A percentile compares a stretch with the other conserved stretches of the same genome.
Conservation (phyloP, 2,113 vertebrate genomes). For the Daboia siamensis region DNA sequence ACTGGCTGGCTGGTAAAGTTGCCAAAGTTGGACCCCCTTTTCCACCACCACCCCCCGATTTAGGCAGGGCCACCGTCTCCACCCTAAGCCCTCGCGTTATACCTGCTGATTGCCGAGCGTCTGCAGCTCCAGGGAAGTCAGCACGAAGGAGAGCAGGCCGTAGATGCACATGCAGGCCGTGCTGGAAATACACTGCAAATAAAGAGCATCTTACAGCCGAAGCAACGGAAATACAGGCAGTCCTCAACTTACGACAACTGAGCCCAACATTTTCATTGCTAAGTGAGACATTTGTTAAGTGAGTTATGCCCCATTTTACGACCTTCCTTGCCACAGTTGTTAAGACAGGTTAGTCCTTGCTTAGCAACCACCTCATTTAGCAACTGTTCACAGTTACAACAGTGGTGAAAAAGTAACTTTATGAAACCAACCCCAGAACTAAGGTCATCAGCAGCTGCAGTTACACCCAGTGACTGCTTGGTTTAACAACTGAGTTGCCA, state of each 20-base stretch:
- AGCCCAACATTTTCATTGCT: neutral
- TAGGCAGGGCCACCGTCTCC: neutral
- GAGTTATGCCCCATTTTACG: neutral
- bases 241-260: neutral
- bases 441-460: neutral
- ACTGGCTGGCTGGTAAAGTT: neutral
- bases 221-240: neutral
- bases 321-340: neutral
- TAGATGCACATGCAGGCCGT: conserved; percentile 95
- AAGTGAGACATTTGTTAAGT: too few species aligned
- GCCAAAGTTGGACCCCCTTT: neutral
- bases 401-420: neutral
- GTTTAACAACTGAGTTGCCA: neutral
- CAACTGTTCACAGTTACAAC: neutral
- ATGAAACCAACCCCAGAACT: neutral
- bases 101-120: conserved; percentile 90
- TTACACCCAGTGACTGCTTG: neutral
- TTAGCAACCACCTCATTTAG: neutral
- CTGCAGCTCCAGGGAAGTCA: conserved; percentile 90
- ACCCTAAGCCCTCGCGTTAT: neutral
- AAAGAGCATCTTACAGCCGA: neutral
- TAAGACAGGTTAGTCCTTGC: neutral
- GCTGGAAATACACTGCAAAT: conserved; percentile 86
- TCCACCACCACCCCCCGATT: too few species aligned
- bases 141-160: conserved; percentile 89